Percentiles rank a stretch among this genome's conserved stretches.
These are phyloP conservation scores for Hoplias malabaricus DNA, from an alignment of 2,113 vertebrate species.

Conservation along the genomic window DNA sequence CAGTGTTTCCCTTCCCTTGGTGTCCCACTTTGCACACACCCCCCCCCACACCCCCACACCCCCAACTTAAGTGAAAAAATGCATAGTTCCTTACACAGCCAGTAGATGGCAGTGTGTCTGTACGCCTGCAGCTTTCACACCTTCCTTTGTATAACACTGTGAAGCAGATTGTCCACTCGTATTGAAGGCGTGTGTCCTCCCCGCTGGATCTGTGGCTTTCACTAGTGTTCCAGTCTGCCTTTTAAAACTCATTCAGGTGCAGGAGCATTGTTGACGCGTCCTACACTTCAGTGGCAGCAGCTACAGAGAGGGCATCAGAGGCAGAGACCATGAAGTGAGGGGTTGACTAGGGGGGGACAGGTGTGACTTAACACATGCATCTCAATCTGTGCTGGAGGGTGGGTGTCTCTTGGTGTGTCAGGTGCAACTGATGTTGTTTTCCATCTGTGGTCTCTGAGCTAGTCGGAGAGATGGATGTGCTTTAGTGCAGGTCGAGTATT, in stretches of 20 bases:
- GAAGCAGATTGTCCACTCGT: neutral
- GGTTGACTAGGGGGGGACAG: neutral
- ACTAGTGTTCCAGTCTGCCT: constrained; percentile 32
- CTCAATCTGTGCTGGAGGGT: neutral
- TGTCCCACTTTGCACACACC: neutral
- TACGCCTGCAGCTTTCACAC: neutral
- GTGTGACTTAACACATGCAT: neutral
- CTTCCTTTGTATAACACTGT: constrained; percentile 19
- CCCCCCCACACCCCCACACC: no score
- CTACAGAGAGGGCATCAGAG: neutral
- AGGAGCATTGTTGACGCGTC: neutral
- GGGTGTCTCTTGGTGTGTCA: neutral
- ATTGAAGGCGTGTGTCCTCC: neutral
- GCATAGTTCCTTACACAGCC: constrained; percentile 1
- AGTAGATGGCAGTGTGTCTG: constrained; percentile 50
- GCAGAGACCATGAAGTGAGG: neutral
- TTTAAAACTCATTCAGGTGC: constrained; percentile 24
- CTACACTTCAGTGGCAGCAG: neutral
- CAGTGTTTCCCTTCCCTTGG: neutral
- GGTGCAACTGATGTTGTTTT: neutral
- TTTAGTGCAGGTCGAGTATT: no score
- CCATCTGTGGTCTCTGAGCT: neutral
- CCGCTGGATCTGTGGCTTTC: neutral
- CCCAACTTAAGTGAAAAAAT: neutral
- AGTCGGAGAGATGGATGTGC: neutral